Conservation (phyloP, 2,113 vertebrate genomes). For the Pampusana beccarii region DNA sequence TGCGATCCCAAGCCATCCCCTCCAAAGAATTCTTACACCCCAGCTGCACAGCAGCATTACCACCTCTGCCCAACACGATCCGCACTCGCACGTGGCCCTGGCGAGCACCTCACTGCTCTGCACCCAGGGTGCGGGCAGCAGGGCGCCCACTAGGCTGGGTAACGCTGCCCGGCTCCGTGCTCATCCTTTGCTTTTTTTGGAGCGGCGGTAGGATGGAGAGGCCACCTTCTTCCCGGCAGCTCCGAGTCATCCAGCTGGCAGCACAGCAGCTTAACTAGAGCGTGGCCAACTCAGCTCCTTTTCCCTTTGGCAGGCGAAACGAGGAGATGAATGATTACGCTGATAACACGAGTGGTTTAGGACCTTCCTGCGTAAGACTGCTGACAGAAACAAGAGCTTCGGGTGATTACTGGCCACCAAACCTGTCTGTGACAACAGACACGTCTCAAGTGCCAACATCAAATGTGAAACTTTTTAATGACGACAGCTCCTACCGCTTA, state of each 20-base stretch:
- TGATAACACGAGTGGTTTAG: background rate
- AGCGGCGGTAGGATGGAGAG: background rate
- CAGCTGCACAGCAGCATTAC: background rate
- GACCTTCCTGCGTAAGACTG: background rate
- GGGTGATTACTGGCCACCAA: background rate
- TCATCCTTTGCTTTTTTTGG: background rate
- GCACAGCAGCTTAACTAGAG: background rate
- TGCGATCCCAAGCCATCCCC: background rate
- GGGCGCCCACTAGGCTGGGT: background rate
- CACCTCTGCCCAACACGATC: background rate
- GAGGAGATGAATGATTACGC: background rate
- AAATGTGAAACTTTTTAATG: background rate
- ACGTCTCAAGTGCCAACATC: background rate
- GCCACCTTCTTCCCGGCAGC: background rate
- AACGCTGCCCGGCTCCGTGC: background rate
- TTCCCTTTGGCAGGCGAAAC: background rate
- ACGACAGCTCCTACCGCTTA: background rate
- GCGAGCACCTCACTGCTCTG: rapidly evolving
- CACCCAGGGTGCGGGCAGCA: background rate
- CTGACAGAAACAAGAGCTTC: background rate
- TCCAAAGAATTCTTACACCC: background rate
- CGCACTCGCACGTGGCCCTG: background rate
- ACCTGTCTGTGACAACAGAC: background rate
- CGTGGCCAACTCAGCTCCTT: slow-evolving; percentile 7
- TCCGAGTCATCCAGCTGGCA: slow-evolving; percentile 48